Conservation (phyloP, 2,113 vertebrate genomes). For the Aspidoscelis tigris region DNA sequence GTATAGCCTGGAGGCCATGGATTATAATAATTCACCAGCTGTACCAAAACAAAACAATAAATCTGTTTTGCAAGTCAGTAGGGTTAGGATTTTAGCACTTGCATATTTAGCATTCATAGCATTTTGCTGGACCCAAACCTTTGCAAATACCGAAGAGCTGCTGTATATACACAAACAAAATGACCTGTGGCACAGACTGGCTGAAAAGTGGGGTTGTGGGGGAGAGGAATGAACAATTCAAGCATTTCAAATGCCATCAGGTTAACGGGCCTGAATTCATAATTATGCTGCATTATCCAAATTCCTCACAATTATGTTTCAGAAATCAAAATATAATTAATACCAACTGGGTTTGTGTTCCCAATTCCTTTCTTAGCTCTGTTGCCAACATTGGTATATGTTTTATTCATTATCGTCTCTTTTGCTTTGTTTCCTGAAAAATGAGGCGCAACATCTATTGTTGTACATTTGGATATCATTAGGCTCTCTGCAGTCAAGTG, state of each 20-base stretch:
- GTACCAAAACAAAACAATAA: no score
- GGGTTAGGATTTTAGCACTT: no score
- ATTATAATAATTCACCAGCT: no score
- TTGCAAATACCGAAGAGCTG: no score
- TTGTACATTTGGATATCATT: neutral
- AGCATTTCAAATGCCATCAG: neutral
- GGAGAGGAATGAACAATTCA: neutral
- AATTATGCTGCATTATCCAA: neutral
- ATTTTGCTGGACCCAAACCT: no score
- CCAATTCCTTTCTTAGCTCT: neutral
- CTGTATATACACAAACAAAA: neutral
- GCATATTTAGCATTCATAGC: no score
- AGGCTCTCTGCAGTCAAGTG: neutral
- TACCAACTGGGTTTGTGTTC: slow-evolving; percentile 1
- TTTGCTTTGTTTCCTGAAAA: slow-evolving; percentile 1
- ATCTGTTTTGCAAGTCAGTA: no score
- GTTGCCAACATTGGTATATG: neutral
- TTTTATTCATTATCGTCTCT: slow-evolving; percentile 1
- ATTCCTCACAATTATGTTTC: slow-evolving; percentile 7
- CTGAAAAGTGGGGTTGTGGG: neutral
- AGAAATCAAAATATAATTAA: slow-evolving; percentile 19
- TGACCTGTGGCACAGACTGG: no score
- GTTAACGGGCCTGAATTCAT: neutral
- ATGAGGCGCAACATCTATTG: neutral
- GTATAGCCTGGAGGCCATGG: no score